Conservation (phyloP, 2,888 invertebrate genomes). For the Hylaea fasciaria region DNA sequence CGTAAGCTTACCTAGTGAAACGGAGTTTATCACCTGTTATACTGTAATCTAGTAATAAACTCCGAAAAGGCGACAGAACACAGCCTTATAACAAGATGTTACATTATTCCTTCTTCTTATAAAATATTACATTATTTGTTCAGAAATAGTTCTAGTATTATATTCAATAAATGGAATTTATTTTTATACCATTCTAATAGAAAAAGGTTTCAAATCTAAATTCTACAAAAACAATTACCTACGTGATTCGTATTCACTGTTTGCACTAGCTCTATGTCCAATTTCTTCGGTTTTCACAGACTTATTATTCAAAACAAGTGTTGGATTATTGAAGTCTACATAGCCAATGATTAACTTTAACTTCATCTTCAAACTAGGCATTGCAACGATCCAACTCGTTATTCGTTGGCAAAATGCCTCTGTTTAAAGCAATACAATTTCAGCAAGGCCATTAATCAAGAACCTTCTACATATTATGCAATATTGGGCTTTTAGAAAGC, state of each 20-base stretch:
- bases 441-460: slow-evolving; percentile 19
- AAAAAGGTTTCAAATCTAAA: too few species aligned
- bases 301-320: neutral
- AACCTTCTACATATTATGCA: neutral
- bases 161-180: too few species aligned
- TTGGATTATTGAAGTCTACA: neutral
- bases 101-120: too few species aligned
- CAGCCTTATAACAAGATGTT: too few species aligned
- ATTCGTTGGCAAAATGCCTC: slow-evolving; percentile 16
- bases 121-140: too few species aligned
- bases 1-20: neutral
- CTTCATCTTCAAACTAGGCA: slow-evolving; percentile 1
- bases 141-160: too few species aligned
- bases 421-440: slow-evolving; percentile 6
- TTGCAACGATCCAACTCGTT: slow-evolving; percentile 11
- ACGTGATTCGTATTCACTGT: neutral
- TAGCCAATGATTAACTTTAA: neutral
- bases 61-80: neutral
- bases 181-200: too few species aligned
- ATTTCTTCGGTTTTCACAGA: neutral
- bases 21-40: too few species aligned
- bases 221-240: too few species aligned
- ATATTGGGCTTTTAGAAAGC: slow-evolving; percentile 16
- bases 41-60: too few species aligned
- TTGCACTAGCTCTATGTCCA: too few species aligned